Evolutionary conservation across 2,888 invertebrate genomes (phyloP).

Genomic region (Orchestes rusci): DNA sequence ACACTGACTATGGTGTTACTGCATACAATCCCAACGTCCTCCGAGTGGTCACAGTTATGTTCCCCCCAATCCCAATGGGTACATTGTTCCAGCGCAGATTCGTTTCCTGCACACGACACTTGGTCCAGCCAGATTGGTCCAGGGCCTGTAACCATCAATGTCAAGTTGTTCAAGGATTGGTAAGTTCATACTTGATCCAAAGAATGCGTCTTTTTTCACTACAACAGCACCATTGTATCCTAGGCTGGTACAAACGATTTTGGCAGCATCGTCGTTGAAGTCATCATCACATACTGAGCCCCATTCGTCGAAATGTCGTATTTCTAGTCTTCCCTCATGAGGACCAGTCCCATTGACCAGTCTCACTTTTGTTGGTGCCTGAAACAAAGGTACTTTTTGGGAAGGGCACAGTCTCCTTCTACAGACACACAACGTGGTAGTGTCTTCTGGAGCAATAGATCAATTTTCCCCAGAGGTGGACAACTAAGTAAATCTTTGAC

Average conservation of each 20-base stretch:
- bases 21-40: constrained; percentile 55
- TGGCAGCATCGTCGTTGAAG: constrained; percentile 59
- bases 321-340: constrained; percentile 62
- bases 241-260: constrained; percentile 53
- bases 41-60: constrained; percentile 64
- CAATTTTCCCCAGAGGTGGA: too few species aligned
- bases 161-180: not conserved
- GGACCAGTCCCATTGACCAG: constrained; percentile 51
- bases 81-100: constrained; percentile 56
- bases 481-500: too few species aligned
- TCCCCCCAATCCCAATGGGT: constrained; percentile 60
- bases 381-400: not conserved
- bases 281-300: constrained; percentile 76
- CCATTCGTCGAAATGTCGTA: constrained; percentile 62
- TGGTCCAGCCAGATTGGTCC: constrained; percentile 69
- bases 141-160: constrained; percentile 35
- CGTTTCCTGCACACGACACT: constrained; percentile 61
- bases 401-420: too few species aligned
- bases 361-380: constrained; percentile 42
- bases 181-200: constrained; percentile 43
- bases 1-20: constrained; percentile 34
- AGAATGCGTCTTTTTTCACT: constrained; percentile 49
- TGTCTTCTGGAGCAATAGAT: too few species aligned
- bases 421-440: too few species aligned
- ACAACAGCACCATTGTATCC: constrained; percentile 49